Evolutionary conservation across 2,113 vertebrate genomes (phyloP), one percentile per base, ranked within the genome.

Genomic region (Erinaceus europaeus): DNA sequence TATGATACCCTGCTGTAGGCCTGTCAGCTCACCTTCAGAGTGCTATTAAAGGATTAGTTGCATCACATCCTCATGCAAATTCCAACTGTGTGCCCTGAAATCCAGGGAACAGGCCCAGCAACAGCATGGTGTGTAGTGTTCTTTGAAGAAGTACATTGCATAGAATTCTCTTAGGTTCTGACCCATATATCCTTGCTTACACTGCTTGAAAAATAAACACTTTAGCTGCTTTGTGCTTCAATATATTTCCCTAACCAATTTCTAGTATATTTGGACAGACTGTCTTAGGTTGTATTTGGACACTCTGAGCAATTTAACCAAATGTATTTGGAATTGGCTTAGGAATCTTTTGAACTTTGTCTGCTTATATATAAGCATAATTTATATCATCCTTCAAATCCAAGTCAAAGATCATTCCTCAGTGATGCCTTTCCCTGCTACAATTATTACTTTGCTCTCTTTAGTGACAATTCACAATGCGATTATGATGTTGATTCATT

Each of bases 191-290:
- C 86, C 34, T 65, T 87, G 27, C 67, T 90, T 89, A 78, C 9
- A 17, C 25, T 79, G 23, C 17, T 88, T 78, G 61, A 92, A 91
- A 88, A 86, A 71, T 68, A 88, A 88, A 72, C 64, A 36, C 7
- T 71, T 85, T 78, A 46, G 52, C 32, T 73, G 1, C 46, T 44
- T 64, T 69, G 57, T 92, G 46, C 18, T 82, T 68, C 34, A 74
- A 20, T 36, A 11, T 88, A 79, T 91, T 93, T 93, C 34, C 46
- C 71, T 71, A 42, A 78, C 50, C 71, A 92, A 86, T 79, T 57
- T 94, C 64, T 55, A 75, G 20, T 17, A 4, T 76, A 68, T 75
- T 84, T 84, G 92, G 92, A 90, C 57, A 90, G 86, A 32, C 32
- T 89, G 46, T 82, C 69, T 84, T 87, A 72, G n/a, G 15, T 67